Base-by-base conservation (phyloP, 2,888 invertebrate genomes). In the Pollenia griseotomentosa region DNA sequence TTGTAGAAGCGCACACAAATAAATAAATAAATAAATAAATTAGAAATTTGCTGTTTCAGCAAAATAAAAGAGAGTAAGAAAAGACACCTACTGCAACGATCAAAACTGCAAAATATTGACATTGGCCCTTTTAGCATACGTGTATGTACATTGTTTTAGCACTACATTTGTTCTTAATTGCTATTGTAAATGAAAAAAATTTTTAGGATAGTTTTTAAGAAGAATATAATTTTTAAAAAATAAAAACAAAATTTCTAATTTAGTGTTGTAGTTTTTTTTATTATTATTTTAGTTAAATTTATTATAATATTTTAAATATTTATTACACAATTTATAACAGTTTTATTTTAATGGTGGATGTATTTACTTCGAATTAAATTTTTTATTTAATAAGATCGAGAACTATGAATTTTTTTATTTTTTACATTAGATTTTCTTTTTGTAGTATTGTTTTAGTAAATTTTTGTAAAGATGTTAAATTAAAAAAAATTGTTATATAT, bases 381-480 rank as follows among this genome's bases (percentile, higher is more conserved):
- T 83, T 84, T 4, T 48, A 8, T 78, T 77, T 68, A 57, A 61
- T 33, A 66, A 59, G 23, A 65, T 79, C 44, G 73, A 73, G 46
- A 79, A 73, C 80, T 78, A 78, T 87, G 65, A 44, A 19, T 70
- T 33, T 55, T 83, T 73, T 88, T 33, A 51, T 59, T 82, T 66
- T 68, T 71, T 80, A 73, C 59, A 71, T 79, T 77, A 79, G 42
- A 66, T 16, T 70, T 81, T 57, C 40, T 74, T 77, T n/a, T 19
- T 57, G 57, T 68, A 48, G 53, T 33, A 33, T 71, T 57, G 23
- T 59, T 79, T 81, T 84, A 81, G 74, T 82, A 68, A 65, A 53
- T 82, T 79, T 75, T 70, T 84, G 16, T 73, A 44, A 74, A 80
- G 53, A 68, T 85, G 70, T 78, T 87, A 77, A 68, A 77, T 78